A percentile compares a stretch with the other conserved stretches of the same genome.
phyloP scores from a whole-genome alignment of 1,140 invertebrate species.

The Eupeodes corollae region DNA sequence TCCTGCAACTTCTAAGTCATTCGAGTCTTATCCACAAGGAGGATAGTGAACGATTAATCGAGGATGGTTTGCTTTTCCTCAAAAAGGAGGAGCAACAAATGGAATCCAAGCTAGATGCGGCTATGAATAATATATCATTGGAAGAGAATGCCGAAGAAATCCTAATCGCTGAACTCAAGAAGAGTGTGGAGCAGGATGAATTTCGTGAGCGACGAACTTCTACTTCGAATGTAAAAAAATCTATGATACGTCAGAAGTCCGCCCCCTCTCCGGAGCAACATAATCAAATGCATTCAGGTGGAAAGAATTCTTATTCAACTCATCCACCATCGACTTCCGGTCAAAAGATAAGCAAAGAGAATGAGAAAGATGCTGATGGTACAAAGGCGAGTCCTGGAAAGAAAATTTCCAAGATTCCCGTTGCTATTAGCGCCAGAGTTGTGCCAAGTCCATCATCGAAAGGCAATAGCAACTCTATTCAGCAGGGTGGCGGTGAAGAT shows the following conservation, averaged over 20 bases:
- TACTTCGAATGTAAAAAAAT: conserved; percentile 18
- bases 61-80: conserved; percentile 31
- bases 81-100: conserved; percentile 29
- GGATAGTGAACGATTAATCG: conserved; percentile 27
- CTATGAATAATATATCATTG: conserved; percentile 30
- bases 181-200: conserved; percentile 15
- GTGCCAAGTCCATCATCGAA: background rate
- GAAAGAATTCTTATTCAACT: conserved; percentile 23
- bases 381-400: conserved; percentile 28
- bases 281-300: background rate
- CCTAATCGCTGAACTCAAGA: conserved; percentile 29
- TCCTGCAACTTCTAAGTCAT: conserved; percentile 64
- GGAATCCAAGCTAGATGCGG: conserved; percentile 31
- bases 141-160: conserved; percentile 32
- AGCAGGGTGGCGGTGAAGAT: conserved; percentile 32
- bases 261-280: conserved; percentile 19
- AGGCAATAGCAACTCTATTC: conserved; percentile 19
- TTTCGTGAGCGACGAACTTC: conserved; percentile 26
- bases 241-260: conserved; percentile 29
- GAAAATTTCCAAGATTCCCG: conserved; percentile 32
- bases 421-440: conserved; percentile 22
- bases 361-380: conserved; percentile 7
- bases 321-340: conserved; percentile 20
- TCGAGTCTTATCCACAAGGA: conserved; percentile 38
- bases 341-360: background rate